These are phyloP conservation scores for Cyprinodon brontotheroides DNA, from an alignment of 2,113 vertebrate species.

Conservation along the genomic window DNA sequence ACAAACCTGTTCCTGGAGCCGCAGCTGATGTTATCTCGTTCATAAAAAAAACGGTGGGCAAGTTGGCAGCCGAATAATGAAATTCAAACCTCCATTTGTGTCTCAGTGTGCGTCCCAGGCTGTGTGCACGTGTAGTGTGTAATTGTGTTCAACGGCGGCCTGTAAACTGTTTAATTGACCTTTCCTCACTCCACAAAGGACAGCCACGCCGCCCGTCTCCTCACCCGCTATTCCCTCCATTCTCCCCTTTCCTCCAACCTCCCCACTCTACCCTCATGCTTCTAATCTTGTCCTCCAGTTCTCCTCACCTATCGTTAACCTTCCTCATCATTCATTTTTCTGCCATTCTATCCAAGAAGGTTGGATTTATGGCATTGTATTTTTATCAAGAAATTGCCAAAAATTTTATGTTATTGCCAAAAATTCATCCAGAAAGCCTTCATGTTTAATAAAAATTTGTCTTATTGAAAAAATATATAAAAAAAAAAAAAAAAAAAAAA, in stretches of 20 bases:
- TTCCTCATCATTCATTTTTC: not conserved
- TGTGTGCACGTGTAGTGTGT: slow-evolving; percentile 29
- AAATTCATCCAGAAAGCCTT: not conserved
- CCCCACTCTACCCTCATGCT: slow-evolving; percentile 14
- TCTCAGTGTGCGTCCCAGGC: slow-evolving; percentile 16
- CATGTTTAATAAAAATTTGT: too few species aligned
- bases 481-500: too few species aligned
- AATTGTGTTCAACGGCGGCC: slow-evolving; percentile 20
- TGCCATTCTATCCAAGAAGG: not conserved
- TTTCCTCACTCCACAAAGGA: slow-evolving; percentile 58
- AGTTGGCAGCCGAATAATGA: slow-evolving; percentile 39
- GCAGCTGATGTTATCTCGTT: slow-evolving; percentile 35
- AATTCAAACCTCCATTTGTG: slow-evolving; percentile 42
- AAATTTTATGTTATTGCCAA: not conserved
- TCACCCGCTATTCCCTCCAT: slow-evolving; percentile 25
- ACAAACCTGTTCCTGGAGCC: slow-evolving; percentile 14
- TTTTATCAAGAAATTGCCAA: not conserved
- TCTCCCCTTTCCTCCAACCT: slow-evolving; percentile 41
- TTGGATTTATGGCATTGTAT: not conserved
- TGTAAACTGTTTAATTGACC: slow-evolving; percentile 69
- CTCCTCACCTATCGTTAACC: slow-evolving; percentile 8
- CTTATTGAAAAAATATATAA: too few species aligned
- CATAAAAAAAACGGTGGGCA: slow-evolving; percentile 26
- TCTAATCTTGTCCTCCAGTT: slow-evolving; percentile 14
- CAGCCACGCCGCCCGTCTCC: slow-evolving; percentile 14